Evolutionary conservation across 2,113 vertebrate species (phyloP).

Genomic region (Dermatemys mawii): DNA sequence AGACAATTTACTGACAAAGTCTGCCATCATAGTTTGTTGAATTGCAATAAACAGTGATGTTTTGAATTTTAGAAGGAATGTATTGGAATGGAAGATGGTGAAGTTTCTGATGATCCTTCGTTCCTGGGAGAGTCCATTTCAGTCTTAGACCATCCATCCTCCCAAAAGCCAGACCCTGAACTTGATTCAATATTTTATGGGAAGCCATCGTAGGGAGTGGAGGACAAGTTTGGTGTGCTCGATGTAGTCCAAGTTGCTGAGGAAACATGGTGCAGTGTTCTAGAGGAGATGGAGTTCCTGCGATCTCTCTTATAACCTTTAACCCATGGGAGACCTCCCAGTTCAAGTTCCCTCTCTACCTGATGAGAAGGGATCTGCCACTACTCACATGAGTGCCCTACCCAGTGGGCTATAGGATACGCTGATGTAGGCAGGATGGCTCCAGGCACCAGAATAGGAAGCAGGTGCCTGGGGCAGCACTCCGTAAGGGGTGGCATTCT

Average conservation of each 20-base stretch:
- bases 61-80: background rate
- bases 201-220: background rate
- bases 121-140: too few relatives aligned
- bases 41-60: background rate
- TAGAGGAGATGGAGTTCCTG: too few relatives aligned
- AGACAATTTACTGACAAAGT: background rate
- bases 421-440: accelerated
- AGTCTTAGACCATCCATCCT: too few relatives aligned
- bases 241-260: background rate
- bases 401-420: background rate
- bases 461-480: too few relatives aligned
- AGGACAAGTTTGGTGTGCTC: background rate
- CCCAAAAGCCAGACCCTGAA: background rate
- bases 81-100: too few relatives aligned
- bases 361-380: background rate
- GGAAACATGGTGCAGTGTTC: background rate
- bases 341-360: background rate
- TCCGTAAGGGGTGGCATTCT: too few relatives aligned
- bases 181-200: background rate
- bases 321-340: accelerated
- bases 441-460: too few relatives aligned
- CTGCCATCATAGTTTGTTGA: background rate
- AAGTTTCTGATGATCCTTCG: too few relatives aligned
- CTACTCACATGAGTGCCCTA: background rate
- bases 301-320: too few relatives aligned